A percentile compares a stretch with the other conserved stretches of the same genome.
Evolutionary conservation across 2,888 invertebrate species (phyloP).

Genomic region (Salticus scenicus): DNA sequence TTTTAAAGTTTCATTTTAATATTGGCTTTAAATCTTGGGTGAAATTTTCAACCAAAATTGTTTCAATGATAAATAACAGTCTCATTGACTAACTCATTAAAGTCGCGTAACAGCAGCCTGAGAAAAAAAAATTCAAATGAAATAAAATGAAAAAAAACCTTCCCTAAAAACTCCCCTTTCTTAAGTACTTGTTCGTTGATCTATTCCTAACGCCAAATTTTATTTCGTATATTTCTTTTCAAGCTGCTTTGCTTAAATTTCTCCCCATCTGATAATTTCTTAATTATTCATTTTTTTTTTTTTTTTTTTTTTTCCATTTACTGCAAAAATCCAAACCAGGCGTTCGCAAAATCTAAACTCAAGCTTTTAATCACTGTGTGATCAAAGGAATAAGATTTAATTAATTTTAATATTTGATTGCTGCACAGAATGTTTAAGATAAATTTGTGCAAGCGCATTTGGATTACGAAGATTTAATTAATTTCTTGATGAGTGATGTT

Average conservation of each 20-base stretch:
- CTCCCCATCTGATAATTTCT: conserved; percentile 27
- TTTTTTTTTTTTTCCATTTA: not conserved
- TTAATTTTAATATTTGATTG: conserved; percentile 60
- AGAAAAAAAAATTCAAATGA: no score
- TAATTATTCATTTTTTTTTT: conserved; percentile 34
- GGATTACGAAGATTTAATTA: conserved; percentile 21
- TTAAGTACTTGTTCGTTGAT: no score
- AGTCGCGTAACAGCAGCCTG: no score
- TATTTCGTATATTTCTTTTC: not conserved
- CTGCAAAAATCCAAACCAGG: not conserved
- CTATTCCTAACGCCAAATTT: no score
- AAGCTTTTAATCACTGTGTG: conserved; percentile 44
- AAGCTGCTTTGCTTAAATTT: not conserved
- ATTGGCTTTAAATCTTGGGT: no score
- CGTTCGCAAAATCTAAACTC: conserved; percentile 20
- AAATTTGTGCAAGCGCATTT: conserved; percentile 26
- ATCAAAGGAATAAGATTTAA: conserved; percentile 43
- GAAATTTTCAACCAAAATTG: no score
- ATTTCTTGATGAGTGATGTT: conserved; percentile 20
- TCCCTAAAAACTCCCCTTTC: no score
- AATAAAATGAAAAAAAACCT: no score
- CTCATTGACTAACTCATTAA: no score
- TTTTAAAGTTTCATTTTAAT: no score
- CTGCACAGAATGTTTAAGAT: not conserved
- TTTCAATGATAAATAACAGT: no score